These are phyloP conservation scores for Scomber scombrus DNA, from an alignment of 2,113 vertebrate species.

Conservation along the genomic window DNA sequence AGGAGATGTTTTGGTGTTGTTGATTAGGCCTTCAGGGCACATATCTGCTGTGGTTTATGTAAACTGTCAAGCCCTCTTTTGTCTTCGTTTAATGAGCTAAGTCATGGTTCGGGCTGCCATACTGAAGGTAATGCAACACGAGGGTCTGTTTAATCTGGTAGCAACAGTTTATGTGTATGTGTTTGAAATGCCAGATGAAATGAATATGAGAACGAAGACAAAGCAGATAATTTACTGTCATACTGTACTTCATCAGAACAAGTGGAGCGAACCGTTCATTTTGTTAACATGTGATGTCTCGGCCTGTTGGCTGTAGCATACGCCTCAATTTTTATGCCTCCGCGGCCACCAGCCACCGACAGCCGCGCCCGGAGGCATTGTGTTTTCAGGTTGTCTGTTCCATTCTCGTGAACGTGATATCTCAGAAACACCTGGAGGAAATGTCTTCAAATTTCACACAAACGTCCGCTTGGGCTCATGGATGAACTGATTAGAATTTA, in stretches of 20 bases:
- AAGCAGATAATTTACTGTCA: constrained; percentile 29
- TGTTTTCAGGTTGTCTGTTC: too few species aligned
- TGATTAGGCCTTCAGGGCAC: constrained; percentile 69
- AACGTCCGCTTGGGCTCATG: too few species aligned
- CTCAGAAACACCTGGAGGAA: too few species aligned
- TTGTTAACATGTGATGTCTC: constrained; percentile 21
- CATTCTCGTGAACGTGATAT: too few species aligned
- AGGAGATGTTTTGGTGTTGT: constrained; percentile 73
- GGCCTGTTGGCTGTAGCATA: neutral
- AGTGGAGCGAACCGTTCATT: constrained; percentile 23
- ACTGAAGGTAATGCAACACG: constrained; percentile 34
- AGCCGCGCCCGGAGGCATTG: too few species aligned
- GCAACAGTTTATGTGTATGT: constrained; percentile 20
- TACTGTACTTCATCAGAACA: constrained; percentile 18
- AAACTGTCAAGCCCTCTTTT: constrained; percentile 67
- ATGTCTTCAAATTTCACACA: too few species aligned
- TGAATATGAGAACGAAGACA: constrained; percentile 16
- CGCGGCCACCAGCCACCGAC: too few species aligned
- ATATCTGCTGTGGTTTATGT: constrained; percentile 69
- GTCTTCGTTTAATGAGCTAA: constrained; percentile 60
- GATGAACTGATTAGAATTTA: too few species aligned
- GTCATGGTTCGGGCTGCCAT: constrained; percentile 16
- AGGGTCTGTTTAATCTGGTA: constrained; percentile 32
- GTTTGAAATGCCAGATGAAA: constrained; percentile 16
- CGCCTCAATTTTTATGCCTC: neutral